phyloP scores from a whole-genome alignment of 2,797 vertebrate species.

The Centropyge bicolor region DNA sequence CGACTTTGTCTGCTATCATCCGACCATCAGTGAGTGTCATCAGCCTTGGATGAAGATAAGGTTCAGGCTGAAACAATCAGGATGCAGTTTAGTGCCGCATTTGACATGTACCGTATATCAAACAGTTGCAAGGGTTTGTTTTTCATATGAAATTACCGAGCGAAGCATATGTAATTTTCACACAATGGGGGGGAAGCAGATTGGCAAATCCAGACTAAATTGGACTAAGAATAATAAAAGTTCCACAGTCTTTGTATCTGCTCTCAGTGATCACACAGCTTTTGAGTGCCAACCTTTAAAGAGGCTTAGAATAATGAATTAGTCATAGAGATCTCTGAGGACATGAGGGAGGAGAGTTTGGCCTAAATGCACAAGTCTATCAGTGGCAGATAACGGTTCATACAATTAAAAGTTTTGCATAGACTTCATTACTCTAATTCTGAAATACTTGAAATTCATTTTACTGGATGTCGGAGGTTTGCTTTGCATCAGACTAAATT shows the following conservation, averaged over 20 bases:
- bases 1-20: conserved; percentile 1
- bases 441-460: conserved; percentile 49
- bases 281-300: conserved; percentile 67
- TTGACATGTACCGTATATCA: background rate
- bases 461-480: conserved; percentile 36
- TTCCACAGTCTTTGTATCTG: conserved; percentile 48
- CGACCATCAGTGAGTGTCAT: background rate
- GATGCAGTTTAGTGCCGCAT: conserved; percentile 3
- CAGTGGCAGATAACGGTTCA: conserved; percentile 59
- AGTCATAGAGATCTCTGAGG: conserved; percentile 73
- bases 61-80: background rate
- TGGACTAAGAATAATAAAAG: conserved; percentile 45
- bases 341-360: conserved; percentile 60
- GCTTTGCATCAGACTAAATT: conserved; percentile 19
- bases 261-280: conserved; percentile 58
- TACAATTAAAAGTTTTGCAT: conserved; percentile 70
- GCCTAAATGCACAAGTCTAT: conserved; percentile 69
- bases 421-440: conserved; percentile 60
- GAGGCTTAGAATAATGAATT: conserved; percentile 73
- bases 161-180: conserved; percentile 37
- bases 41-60: conserved; percentile 4
- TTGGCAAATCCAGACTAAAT: conserved; percentile 44
- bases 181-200: conserved; percentile 9
- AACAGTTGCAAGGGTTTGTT: conserved; percentile 15
- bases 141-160: background rate